Conservation (phyloP, 2,888 invertebrate species). For the Watsonalla binaria region DNA sequence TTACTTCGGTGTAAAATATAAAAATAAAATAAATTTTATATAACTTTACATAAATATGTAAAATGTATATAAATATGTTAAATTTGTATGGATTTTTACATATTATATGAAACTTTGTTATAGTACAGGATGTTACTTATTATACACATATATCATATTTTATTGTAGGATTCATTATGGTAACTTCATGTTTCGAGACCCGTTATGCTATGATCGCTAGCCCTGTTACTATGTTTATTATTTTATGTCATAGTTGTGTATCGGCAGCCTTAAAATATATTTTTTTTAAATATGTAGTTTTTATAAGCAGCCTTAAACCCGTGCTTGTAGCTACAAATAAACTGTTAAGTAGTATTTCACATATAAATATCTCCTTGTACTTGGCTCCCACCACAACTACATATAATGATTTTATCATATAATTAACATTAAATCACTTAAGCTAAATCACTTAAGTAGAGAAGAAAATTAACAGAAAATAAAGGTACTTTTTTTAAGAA, state of each 20-base stretch:
- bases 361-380: constrained; percentile 61
- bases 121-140: constrained; percentile 3
- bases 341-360: constrained; percentile 53
- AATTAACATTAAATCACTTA: constrained; percentile 37
- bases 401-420: constrained; percentile 62
- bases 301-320: constrained; percentile 60
- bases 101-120: constrained; percentile 5
- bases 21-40: constrained; percentile 2
- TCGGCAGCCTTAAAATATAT: constrained; percentile 43
- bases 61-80: no score
- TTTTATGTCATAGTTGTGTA: constrained; percentile 9
- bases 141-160: constrained; percentile 31
- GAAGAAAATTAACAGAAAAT: constrained; percentile 56
- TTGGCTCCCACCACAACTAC: constrained; percentile 29
- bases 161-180: constrained; percentile 64
- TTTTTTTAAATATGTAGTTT: constrained; percentile 23
- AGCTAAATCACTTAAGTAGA: constrained; percentile 43
- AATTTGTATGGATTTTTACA: constrained; percentile 5
- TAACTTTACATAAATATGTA: no score
- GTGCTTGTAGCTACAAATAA: constrained; percentile 51
- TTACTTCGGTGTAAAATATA: neutral
- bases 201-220: constrained; percentile 54
- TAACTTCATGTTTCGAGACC: constrained; percentile 74
- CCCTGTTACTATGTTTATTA: constrained; percentile 20
- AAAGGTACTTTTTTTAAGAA: constrained; percentile 75